These are phyloP conservation scores for Enhydra lutris DNA, from an alignment of 2,113 vertebrate genomes.

Conservation along the genomic window DNA sequence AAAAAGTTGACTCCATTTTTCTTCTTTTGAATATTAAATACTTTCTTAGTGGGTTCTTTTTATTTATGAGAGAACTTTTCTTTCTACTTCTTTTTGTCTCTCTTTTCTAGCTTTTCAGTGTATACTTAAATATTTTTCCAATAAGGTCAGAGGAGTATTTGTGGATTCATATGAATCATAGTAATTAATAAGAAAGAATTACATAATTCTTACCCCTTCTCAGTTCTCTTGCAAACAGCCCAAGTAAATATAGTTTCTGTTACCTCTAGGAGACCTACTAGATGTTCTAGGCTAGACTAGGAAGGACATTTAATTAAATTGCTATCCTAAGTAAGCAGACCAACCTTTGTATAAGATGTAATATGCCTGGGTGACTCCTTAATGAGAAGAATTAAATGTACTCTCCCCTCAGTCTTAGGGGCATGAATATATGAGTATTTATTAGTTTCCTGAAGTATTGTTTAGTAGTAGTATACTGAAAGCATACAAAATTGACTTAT, in stretches of 20 bases:
- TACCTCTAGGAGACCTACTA: background rate
- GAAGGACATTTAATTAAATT: background rate
- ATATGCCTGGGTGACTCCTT: background rate
- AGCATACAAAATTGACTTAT: background rate
- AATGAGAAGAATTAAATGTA: background rate
- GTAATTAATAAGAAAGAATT: background rate
- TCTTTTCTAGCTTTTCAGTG: background rate
- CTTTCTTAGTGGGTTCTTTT: background rate
- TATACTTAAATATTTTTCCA: background rate
- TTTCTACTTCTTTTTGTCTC: background rate
- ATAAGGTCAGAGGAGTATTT: background rate
- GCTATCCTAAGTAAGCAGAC: background rate
- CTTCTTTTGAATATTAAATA: slow-evolving; percentile 9
- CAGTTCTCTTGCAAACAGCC: background rate
- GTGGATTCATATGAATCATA: background rate
- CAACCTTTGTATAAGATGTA: background rate
- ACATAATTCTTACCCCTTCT: background rate
- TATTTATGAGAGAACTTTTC: background rate
- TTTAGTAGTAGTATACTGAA: background rate
- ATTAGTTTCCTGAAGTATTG: background rate
- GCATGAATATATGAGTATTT: background rate
- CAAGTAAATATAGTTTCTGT: background rate
- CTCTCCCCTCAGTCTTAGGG: background rate
- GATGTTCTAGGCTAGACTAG: background rate
- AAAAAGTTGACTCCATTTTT: background rate